Percentiles rank a stretch among this genome's conserved stretches.
Conservation (phyloP, 23 tunicate genomes). For the Styela clava region DNA sequence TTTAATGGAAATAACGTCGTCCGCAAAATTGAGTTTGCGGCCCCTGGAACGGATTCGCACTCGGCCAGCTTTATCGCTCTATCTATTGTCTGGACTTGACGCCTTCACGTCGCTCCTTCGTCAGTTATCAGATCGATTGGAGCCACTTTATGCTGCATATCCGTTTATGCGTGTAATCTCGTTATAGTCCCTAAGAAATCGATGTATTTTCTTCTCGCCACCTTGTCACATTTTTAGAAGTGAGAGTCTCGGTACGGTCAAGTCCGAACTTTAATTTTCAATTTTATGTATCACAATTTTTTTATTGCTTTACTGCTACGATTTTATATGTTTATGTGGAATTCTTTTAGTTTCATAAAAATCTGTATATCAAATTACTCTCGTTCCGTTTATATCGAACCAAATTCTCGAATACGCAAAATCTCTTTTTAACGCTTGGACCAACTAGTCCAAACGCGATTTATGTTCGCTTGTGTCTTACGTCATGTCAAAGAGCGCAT, state of each 20-base stretch:
- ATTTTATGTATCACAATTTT: too few relatives aligned
- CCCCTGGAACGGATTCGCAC: background rate
- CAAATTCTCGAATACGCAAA: too few relatives aligned
- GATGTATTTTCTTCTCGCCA: background rate
- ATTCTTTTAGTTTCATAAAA: too few relatives aligned
- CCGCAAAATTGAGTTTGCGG: slow-evolving; percentile 14
- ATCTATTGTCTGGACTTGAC: slow-evolving; percentile 19
- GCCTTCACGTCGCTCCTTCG: slow-evolving; percentile 4
- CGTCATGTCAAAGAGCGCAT: background rate
- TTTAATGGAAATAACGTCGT: slow-evolving; percentile 10
- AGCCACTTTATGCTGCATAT: slow-evolving; percentile 31
- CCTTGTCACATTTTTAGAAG: background rate
- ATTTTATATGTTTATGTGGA: too few relatives aligned
- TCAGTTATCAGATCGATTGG: slow-evolving; percentile 9
- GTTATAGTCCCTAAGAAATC: slow-evolving; percentile 3
- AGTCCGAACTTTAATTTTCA: background rate
- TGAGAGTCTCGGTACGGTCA: background rate
- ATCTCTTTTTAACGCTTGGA: too few relatives aligned
- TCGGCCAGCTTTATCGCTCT: slow-evolving; percentile 6
- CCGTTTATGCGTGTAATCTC: slow-evolving; percentile 40
- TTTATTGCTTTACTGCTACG: too few relatives aligned
- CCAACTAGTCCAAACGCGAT: too few relatives aligned
- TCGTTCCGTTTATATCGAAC: too few relatives aligned
- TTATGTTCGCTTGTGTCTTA: too few relatives aligned
- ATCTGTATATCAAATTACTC: too few relatives aligned